A percentile compares a stretch with the other conserved stretches of the same genome.
These are phyloP conservation scores for Petrocephalus schoutedeni DNA, from an alignment of 2,797 vertebrate genomes.

Conservation along the genomic window DNA sequence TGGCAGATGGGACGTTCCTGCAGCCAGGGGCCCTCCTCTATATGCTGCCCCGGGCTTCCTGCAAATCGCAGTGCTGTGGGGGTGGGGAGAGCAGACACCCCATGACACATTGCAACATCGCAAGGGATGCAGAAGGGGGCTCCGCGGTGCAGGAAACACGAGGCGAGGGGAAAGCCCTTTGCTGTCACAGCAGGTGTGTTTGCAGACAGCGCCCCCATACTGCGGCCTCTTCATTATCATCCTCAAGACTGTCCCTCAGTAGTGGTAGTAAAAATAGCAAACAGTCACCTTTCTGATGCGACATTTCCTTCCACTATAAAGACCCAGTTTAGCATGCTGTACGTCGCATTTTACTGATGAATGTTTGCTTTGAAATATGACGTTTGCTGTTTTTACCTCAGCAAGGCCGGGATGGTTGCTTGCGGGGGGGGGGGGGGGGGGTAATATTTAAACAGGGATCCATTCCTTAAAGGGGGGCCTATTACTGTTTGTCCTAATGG, in stretches of 20 bases:
- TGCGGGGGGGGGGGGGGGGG: neutral
- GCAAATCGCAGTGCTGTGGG: slow-evolving; percentile 25
- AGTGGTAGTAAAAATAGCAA: neutral
- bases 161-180: slow-evolving; percentile 55
- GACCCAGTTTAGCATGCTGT: neutral
- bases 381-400: neutral
- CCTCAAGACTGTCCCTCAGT: slow-evolving; percentile 49
- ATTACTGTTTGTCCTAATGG: neutral
- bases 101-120: neutral
- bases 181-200: slow-evolving; percentile 45
- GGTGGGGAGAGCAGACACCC: slow-evolving; percentile 32
- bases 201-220: slow-evolving; percentile 53
- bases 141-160: slow-evolving; percentile 54
- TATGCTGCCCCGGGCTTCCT: neutral
- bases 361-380: neutral
- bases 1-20: neutral
- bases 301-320: neutral
- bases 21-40: neutral
- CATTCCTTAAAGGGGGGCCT: neutral
- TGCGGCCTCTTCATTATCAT: slow-evolving; percentile 55
- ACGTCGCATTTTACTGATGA: neutral
- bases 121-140: slow-evolving; percentile 44
- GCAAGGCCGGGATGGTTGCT: neutral
- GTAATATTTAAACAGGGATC: neutral
- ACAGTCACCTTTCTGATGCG: neutral